phyloP scores from a whole-genome alignment of 2,888 invertebrate species.

The Chorisops tibialis region DNA sequence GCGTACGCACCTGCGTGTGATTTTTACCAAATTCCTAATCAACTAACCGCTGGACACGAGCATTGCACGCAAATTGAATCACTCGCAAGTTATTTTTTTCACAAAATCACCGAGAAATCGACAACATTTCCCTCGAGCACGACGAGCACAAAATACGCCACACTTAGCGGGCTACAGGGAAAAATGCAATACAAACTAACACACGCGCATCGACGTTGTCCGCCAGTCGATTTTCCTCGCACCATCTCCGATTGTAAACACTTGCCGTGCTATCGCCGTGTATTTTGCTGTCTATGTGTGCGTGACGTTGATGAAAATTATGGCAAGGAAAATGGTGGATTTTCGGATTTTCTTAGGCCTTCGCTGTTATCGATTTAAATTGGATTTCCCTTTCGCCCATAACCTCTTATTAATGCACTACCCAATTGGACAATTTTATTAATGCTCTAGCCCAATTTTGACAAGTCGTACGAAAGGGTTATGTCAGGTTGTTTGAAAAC shows the following conservation, averaged over 20 bases:
- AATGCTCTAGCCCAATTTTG: too few species aligned
- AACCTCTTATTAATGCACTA: too few species aligned
- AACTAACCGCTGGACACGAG: slow-evolving; percentile 38
- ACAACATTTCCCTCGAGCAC: slow-evolving; percentile 40
- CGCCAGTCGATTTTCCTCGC: background rate
- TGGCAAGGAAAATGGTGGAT: slow-evolving; percentile 16
- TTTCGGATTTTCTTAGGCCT: slow-evolving; percentile 33
- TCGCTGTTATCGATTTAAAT: slow-evolving; percentile 30
- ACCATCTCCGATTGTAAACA: slow-evolving; percentile 21
- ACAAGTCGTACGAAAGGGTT: too few species aligned
- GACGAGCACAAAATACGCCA: slow-evolving; percentile 39
- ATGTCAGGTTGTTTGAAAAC: too few species aligned
- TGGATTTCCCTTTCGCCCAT: too few species aligned
- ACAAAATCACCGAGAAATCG: slow-evolving; percentile 37
- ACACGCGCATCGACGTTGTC: background rate
- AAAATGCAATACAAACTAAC: slow-evolving; percentile 31
- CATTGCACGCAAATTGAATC: slow-evolving; percentile 32
- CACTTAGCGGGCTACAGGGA: slow-evolving; percentile 33
- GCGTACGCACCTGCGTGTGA: slow-evolving; percentile 94
- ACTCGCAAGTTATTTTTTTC: slow-evolving; percentile 25
- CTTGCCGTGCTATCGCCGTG: background rate
- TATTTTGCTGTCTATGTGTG: background rate
- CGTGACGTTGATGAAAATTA: slow-evolving; percentile 2
- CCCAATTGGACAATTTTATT: too few species aligned
- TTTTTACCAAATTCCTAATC: slow-evolving; percentile 50